Base-by-base conservation (phyloP, 2,797 vertebrate species). In the Eulemur rubriventer region DNA sequence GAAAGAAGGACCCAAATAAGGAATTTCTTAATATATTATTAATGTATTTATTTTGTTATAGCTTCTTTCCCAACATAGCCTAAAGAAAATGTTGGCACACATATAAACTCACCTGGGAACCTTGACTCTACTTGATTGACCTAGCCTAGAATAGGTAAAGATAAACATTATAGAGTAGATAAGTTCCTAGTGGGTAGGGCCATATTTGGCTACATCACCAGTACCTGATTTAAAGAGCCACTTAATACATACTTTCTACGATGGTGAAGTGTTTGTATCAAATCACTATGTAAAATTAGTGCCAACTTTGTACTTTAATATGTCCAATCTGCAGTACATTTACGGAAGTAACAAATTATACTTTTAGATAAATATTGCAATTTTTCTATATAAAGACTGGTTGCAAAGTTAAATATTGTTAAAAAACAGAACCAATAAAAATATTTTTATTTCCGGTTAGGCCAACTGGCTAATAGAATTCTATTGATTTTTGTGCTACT, bases 311-410 rank as follows among this genome's bases (percentile, higher is more conserved):
- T 79, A 89, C 61, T 89, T 88, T 41, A 63, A 93, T 89, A 96
- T 72, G 24, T 61, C 38, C 35, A 92, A 41, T 35, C 3, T 67
- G 16, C 2, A 57, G 33, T 20, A 52, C 26, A 94, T 73, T 90
- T 76, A 92, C 41, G 57, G 26, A 80, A 75, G 18, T 87, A 94
- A 92, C 73, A 87, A 91, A n/a, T 65, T 50, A 73, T n/a, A 69
- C 26, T 92, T 87, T 85, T 28, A 85, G 33, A 50, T 11, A 80
- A 92, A 86, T 35, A 43, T 6, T 63, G 0, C 2, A 76, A 7
- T 4, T 92, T 94, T 93, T 85, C 33, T 61, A 28, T 22, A 61
- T 67, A 43, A 75, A 93, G 79, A 38, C 22, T 63, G 8, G 65
- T 61, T 82, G 46, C 9, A 75, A 85, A 73, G 35, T 76, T 92